Base-by-base conservation (phyloP, 1,140 invertebrate genomes). In the Musca domestica region DNA sequence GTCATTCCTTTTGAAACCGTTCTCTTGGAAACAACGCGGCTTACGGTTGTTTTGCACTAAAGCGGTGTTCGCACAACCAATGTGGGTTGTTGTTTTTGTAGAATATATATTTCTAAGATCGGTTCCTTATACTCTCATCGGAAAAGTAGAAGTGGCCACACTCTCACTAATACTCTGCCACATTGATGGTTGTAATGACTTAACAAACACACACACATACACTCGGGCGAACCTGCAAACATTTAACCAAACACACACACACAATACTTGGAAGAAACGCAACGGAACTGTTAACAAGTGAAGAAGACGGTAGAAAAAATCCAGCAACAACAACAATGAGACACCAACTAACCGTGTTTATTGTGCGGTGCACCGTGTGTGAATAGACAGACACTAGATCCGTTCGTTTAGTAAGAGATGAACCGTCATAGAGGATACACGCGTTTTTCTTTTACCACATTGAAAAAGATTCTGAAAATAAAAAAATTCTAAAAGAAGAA, bases 381-480 rank as follows among this genome's bases (percentile, higher is more conserved):
- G 56, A 61, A 27, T 61, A 61, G 56, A 61, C 56, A 17, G 54
- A 58, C 54, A 17, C 2, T 34, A 61, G 27, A 61, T 17, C 56
- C 15, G 30, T 61, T 61, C 56, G 34, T 34, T 61, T 61, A 81
- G 78, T 81, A 81, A 81, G 78, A 79, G 73, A 74, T 77, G 76
- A 81, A 72, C 78, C 76, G 75, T 74, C 78, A 74, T 73, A 79
- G 78, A 81, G 78, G 72, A 77, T 81, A 77, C 78, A 81, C 77
- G 78, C 80, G 78, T 81, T 79, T 54, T 66, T 66, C 64, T 51
- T 52, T 66, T 66, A 54, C 66, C 20, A 4, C 12, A 30, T 30
- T 2, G 25, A 27, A 48, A 17, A 25, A 41, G 10, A 65, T 30
- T 49, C 30, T 6, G 19, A 64, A 2, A 27, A 46, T 41, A 52